Evolutionary conservation across 1,140 invertebrate genomes (phyloP).

Genomic region (Scaptodrosophila lebanonensis): DNA sequence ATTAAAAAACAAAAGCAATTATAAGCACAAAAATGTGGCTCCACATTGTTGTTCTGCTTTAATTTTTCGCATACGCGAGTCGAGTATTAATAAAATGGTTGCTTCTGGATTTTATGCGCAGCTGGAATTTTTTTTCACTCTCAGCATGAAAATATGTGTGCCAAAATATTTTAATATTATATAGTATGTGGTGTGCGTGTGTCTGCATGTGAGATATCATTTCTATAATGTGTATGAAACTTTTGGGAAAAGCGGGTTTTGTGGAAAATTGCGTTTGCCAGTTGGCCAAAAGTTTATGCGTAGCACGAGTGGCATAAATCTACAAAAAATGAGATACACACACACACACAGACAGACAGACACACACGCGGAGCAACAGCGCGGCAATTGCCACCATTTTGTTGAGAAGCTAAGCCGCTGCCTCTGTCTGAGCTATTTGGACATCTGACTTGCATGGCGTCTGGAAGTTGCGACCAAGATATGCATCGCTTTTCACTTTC

Average conservation of each 20-base stretch:
- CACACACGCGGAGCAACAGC: too few relatives aligned
- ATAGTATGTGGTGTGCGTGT: constrained; percentile 9
- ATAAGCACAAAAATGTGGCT: constrained; percentile 44
- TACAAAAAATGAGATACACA: constrained; percentile 12
- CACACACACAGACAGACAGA: too few relatives aligned
- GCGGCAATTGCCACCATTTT: constrained; percentile 12
- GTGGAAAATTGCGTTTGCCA: constrained; percentile 42
- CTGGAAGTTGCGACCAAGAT: too few relatives aligned
- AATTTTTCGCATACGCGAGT: too few relatives aligned
- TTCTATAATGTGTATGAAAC: constrained; percentile 46
- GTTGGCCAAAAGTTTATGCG: constrained; percentile 34
- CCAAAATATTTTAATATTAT: constrained; percentile 39
- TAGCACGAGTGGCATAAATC: constrained; percentile 38
- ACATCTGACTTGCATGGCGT: too few relatives aligned
- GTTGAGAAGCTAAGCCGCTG: too few relatives aligned
- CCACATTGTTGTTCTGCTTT: constrained; percentile 48
- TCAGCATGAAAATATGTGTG: too few relatives aligned
- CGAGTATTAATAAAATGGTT: too few relatives aligned
- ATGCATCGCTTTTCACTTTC: too few relatives aligned
- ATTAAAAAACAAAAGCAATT: constrained; percentile 74
- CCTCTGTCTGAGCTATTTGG: too few relatives aligned
- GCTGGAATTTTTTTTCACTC: constrained; percentile 38
- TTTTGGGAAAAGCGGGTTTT: constrained; percentile 32
- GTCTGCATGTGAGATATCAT: constrained; percentile 9
- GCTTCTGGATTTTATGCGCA: constrained; percentile 45